Evolutionary conservation across 2,888 invertebrate species (phyloP).

Genomic region (Macaria liturata): DNA sequence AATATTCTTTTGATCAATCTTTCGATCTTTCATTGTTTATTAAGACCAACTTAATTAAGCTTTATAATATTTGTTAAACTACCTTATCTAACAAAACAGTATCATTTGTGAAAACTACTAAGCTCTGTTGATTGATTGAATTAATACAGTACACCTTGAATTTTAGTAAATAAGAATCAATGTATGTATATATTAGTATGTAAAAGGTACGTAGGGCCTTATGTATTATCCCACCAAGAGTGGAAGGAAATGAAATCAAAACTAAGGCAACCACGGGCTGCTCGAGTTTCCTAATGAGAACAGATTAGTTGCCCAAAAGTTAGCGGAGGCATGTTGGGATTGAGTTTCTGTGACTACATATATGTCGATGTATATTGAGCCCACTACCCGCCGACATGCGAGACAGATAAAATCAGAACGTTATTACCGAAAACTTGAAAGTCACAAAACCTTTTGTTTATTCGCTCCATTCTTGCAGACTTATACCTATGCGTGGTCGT

Average conservation of each 20-base stretch:
- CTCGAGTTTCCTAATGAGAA: slow-evolving; percentile 25
- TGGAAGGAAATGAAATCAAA: slow-evolving; percentile 24
- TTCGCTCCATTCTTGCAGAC: background rate
- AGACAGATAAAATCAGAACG: background rate
- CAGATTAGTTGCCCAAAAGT: slow-evolving; percentile 25
- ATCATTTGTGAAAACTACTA: no score
- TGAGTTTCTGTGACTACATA: slow-evolving; percentile 7
- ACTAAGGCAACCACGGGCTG: slow-evolving; percentile 21
- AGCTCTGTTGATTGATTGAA: no score
- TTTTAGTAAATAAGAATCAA: no score
- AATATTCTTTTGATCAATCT: no score
- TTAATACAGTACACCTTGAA: no score
- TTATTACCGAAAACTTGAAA: background rate
- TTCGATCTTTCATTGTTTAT: no score
- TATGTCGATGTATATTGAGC: background rate
- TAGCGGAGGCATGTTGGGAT: slow-evolving; percentile 16
- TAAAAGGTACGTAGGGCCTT: no score
- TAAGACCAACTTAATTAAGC: no score
- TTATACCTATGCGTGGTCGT: background rate
- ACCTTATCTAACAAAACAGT: no score
- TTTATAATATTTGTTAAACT: no score
- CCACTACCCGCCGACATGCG: background rate
- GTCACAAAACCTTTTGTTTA: slow-evolving; percentile 1
- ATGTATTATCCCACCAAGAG: slow-evolving; percentile 2
- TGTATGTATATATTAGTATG: no score